Evolutionary conservation across 2,888 invertebrate species (phyloP).

Genomic region (Andricus curvator): DNA sequence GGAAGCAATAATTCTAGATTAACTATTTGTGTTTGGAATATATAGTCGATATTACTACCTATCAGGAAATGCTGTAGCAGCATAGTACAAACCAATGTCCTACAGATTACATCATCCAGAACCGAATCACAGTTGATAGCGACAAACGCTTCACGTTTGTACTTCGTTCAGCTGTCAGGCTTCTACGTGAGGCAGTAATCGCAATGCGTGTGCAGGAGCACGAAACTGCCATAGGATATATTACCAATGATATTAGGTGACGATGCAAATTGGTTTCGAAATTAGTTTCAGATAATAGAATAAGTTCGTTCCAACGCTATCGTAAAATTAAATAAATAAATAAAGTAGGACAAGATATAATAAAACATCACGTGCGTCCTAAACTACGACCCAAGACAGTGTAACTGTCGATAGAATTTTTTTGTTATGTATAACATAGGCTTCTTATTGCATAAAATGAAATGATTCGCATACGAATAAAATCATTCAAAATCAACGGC

Average conservation of each 20-base stretch:
- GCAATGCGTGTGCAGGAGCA: conserved; percentile 56
- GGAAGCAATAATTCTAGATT: neutral
- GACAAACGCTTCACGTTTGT: conserved; percentile 19
- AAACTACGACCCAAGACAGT: too few relatives aligned
- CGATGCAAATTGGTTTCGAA: conserved; percentile 61
- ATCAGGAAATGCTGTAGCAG: conserved; percentile 18
- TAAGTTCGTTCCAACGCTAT: conserved; percentile 48
- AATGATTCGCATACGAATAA: too few relatives aligned
- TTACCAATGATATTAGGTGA: conserved; percentile 59
- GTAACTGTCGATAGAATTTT: too few relatives aligned
- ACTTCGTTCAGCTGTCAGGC: conserved; percentile 29
- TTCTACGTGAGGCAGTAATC: conserved; percentile 52
- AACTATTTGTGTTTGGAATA: neutral
- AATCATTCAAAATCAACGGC: too few relatives aligned
- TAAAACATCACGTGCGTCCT: too few relatives aligned
- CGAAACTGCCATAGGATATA: conserved; percentile 54
- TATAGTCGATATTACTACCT: neutral
- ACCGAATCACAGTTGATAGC: conserved; percentile 33
- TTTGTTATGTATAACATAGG: too few relatives aligned
- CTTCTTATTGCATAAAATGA: too few relatives aligned
- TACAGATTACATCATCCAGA: conserved; percentile 10
- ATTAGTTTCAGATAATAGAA: conserved; percentile 58
- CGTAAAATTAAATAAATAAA: neutral
- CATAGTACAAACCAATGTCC: conserved; percentile 6
- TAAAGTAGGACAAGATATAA: neutral